Conservation (phyloP, 2,797 vertebrate genomes). For the Bovichtus variegatus region DNA sequence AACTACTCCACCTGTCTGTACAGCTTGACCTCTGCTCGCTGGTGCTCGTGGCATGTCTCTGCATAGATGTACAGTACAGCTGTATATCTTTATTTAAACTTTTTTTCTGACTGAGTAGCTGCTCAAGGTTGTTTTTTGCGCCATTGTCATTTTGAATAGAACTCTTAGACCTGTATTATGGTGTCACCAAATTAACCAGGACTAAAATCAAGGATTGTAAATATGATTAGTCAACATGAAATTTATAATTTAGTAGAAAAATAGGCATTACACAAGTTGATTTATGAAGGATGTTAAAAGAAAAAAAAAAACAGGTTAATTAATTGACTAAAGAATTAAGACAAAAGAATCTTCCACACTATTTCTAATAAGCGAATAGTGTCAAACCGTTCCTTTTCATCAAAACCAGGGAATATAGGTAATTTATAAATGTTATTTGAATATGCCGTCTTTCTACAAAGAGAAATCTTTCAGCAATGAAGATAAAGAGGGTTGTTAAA, state of each 20-base stretch:
- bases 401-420: background rate
- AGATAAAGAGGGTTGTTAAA: background rate
- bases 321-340: too few species aligned
- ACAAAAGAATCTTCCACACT: too few species aligned
- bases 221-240: background rate
- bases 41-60: background rate
- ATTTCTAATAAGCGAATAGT: background rate
- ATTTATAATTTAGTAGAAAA: background rate
- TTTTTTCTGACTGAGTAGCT: background rate
- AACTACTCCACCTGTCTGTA: background rate
- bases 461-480: background rate
- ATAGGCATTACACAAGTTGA: too few species aligned
- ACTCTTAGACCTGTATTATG: background rate
- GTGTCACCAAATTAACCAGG: background rate
- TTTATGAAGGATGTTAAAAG: too few species aligned
- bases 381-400: background rate
- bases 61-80: background rate
- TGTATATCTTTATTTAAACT: background rate
- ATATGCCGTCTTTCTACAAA: background rate
- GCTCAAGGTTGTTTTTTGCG: background rate
- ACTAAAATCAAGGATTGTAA: background rate
- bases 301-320: too few species aligned
- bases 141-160: background rate
- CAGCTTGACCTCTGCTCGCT: background rate
- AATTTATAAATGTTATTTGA: background rate